A percentile compares a stretch with the other conserved stretches of the same genome.
Conservation (phyloP, 2,797 vertebrate genomes). For the Gallinago solitaria region DNA sequence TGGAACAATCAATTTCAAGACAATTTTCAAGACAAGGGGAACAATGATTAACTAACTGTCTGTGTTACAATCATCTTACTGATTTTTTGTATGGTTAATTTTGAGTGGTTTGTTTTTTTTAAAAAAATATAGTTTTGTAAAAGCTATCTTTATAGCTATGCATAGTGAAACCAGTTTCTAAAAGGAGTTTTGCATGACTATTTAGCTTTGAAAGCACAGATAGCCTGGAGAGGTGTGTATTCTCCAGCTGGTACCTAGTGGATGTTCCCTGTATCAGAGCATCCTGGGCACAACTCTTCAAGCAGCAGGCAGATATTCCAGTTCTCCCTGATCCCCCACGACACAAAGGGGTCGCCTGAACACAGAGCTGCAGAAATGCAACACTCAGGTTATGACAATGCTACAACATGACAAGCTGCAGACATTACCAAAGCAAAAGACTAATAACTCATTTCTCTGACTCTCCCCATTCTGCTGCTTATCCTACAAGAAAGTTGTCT, state of each 20-base stretch:
- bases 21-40: neutral
- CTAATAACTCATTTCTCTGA: neutral
- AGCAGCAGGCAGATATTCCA: neutral
- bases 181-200: neutral
- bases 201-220: neutral
- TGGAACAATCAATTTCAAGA: neutral
- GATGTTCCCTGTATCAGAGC: neutral
- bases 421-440: neutral
- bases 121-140: neutral
- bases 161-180: neutral
- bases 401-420: neutral
- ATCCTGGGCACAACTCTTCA: neutral
- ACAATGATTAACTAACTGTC: neutral
- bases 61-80: neutral
- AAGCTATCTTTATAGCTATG: neutral
- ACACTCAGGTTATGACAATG: neutral
- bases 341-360: neutral
- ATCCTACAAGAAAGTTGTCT: neutral
- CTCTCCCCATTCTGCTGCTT: neutral
- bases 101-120: neutral
- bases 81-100: neutral
- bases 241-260: neutral
- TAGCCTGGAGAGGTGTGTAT: neutral
- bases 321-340: neutral
- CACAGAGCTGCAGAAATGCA: neutral